Evolutionary conservation across 2,888 invertebrate species (phyloP), one percentile per base, ranked within the genome.

Genomic region (Trachelus troglodyta): DNA sequence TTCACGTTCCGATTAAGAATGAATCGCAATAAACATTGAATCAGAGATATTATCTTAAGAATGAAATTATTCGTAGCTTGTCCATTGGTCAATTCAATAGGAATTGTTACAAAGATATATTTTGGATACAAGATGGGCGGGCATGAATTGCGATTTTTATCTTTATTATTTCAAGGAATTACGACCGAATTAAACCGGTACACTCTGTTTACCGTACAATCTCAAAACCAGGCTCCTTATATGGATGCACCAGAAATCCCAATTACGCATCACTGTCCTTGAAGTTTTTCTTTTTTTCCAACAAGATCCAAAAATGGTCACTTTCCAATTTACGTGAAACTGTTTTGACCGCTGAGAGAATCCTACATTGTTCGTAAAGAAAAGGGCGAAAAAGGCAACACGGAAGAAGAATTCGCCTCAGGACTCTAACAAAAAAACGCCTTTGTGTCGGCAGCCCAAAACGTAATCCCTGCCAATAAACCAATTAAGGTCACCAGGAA

Each of bases 391-490:
- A 77, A 79, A 82, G 68, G 76, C 79, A 37, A 31, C 74, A 15
- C 12, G 73, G 74, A 69, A 68, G 34, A 34, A 75, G 40, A 75
- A 68, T 69, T 35, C 69, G 56, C 34, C 75, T 35, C 69, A 31
- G 75, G 40, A 75, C 74, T 74, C 33, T 69, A 71, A 79, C 75
- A 81, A 83, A 86, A 40, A 82, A 80, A 74, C 34, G 69, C 77
- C 81, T 81, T 85, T 86, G 82, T 83, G 83, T 81, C 77, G 85
- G 79, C 80, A 82, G 81, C 83, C 86, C 84, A 84, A 79, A 83
- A 79, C 83, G 83, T 86, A 86, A 87, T 85, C 82, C 86, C 79
- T 75, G 77, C 76, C 87, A 87, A 88, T 89, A 89, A 89, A 89
- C 85, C 85, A 88, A 89, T 89, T 89, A 88, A 87, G 86, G 84